Evolutionary conservation across 2,113 vertebrate species (phyloP), one percentile per base, ranked within the genome.

Genomic region (Ciconia maguari): DNA sequence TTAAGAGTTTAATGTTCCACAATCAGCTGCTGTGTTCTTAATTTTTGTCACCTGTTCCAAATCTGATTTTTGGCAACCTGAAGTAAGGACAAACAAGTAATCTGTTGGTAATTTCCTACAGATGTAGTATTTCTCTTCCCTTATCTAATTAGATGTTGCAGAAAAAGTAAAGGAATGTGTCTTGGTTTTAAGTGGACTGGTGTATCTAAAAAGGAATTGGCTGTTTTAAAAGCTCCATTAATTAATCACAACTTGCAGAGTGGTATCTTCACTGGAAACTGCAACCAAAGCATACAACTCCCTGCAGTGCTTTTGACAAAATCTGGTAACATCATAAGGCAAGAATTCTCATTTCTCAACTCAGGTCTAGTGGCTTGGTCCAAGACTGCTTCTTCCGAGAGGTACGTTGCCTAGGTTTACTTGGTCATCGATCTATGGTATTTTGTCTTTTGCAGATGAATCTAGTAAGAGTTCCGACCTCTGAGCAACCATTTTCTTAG

Each of bases 21-120:
- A 87, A 38, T 16, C 10, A 1, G 34, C 21, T 26, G 61, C 22
- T 85, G 20, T 80, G 34, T 49, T 94, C 83, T 64, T 87, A 65
- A 91, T 94, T 94, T 94, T 78, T 93, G 69, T 76, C 83, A 97
- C 89, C 61, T 96, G 87, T 72, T 92, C 16, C 58, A 87, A 89
- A 89, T 94, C 83, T 89, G 7, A 7, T 52, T 96, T 96, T 89
- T 87, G 94, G 95, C 91, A 91, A 69, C 16, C 5, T 76, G 32
- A 83, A 69, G 22, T 54, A 90, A 68, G 20, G 61, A 92, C 42
- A 83, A 95, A 94, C 64, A 81, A 89, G 22, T 68, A 89, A 94
- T 78, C 27, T 84, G 72, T 55, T 89, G 62, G 32, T 95, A 90
- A 94, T 93, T 94, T 96, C 42, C 61, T 87, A 91, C 36, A 89